Evolutionary conservation across 2,888 invertebrate species (phyloP).

Genomic region (Ligdia adustata): DNA sequence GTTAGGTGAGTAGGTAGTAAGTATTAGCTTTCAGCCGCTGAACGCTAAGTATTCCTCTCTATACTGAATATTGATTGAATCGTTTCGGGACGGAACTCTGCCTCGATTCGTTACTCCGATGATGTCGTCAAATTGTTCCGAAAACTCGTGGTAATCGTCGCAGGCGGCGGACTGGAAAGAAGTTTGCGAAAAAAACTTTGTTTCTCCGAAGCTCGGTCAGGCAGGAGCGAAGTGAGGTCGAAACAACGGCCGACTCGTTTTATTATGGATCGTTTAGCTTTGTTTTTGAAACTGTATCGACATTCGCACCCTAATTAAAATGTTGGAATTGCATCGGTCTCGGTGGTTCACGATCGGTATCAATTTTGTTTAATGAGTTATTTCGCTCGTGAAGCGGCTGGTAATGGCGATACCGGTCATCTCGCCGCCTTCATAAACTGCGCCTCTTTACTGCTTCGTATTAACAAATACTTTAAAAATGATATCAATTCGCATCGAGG

Average conservation of each 20-base stretch:
- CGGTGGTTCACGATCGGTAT: slow-evolving; percentile 68
- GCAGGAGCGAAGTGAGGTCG: slow-evolving; percentile 21
- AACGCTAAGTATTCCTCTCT: slow-evolving; percentile 47
- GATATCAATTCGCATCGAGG: slow-evolving; percentile 17
- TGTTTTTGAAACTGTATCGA: slow-evolving; percentile 51
- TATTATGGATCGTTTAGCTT: slow-evolving; percentile 21
- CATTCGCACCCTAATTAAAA: slow-evolving; percentile 71
- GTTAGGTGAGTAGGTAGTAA: slow-evolving; percentile 43
- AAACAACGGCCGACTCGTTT: slow-evolving; percentile 26
- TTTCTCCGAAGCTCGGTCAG: slow-evolving; percentile 56
- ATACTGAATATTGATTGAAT: slow-evolving; percentile 46
- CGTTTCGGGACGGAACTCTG: slow-evolving; percentile 37
- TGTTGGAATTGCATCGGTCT: slow-evolving; percentile 68
- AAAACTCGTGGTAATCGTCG: slow-evolving; percentile 49
- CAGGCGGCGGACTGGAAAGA: slow-evolving; percentile 54
- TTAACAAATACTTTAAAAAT: slow-evolving; percentile 28
- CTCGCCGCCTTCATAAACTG: slow-evolving; percentile 33
- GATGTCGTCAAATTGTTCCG: slow-evolving; percentile 47
- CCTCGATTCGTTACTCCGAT: slow-evolving; percentile 41
- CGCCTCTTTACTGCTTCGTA: slow-evolving; percentile 33
- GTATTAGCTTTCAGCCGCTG: slow-evolving; percentile 42
- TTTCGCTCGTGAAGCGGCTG: slow-evolving; percentile 51
- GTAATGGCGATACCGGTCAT: slow-evolving; percentile 39
- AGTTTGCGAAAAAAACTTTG: slow-evolving; percentile 50
- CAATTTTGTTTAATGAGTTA: slow-evolving; percentile 78